Evolutionary conservation across 2,113 vertebrate species (phyloP).

Genomic region (Mystacornis crossleyi): DNA sequence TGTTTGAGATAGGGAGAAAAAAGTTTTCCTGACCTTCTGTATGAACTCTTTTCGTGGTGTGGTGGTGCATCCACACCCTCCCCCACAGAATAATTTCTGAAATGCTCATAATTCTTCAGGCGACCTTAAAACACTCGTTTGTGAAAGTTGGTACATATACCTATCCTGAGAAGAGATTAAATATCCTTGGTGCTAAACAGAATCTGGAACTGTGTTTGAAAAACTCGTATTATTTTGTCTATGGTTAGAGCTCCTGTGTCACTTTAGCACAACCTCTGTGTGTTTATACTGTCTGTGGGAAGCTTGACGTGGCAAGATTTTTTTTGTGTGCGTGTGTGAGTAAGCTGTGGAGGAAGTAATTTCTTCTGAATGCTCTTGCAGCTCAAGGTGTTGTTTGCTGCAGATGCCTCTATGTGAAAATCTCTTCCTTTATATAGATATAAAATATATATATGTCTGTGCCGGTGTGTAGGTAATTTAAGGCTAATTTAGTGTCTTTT

Average conservation of each 20-base stretch:
- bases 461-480: neutral
- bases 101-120: neutral
- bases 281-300: conserved; percentile 44
- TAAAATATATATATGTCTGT: neutral
- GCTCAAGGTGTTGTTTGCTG: neutral
- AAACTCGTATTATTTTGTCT: neutral
- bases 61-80: neutral
- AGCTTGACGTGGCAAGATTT: conserved; percentile 77
- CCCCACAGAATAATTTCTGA: neutral
- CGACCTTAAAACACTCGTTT: neutral
- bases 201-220: neutral
- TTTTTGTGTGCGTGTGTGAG: neutral
- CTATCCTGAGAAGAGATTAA: neutral
- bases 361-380: neutral
- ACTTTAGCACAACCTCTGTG: neutral
- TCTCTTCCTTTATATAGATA: neutral
- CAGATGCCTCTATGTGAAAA: neutral
- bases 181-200: neutral
- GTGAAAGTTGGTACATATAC: neutral
- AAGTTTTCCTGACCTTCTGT: neutral
- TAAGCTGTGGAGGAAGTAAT: neutral
- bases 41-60: neutral
- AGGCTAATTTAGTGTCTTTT: neutral
- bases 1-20: neutral
- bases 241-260: neutral